Percentiles rank a stretch among this genome's conserved stretches.
phyloP scores from a whole-genome alignment of 2,113 vertebrate species.

The Lagopus leucura region DNA sequence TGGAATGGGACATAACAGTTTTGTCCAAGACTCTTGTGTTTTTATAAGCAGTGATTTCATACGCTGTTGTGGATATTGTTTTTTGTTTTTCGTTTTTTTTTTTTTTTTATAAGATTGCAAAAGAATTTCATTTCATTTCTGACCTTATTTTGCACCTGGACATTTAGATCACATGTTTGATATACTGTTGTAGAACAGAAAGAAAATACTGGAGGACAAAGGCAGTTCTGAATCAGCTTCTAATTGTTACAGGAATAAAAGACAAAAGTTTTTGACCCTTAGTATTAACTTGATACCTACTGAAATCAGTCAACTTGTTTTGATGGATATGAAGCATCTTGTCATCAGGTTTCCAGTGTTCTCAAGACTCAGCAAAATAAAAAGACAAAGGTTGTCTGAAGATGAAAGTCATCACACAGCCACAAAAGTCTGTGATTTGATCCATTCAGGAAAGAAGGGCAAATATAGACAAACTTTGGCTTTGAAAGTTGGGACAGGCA shows the following conservation, averaged over 20 bases:
- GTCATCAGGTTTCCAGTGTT: not conserved
- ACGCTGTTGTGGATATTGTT: not conserved
- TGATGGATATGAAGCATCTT: not conserved
- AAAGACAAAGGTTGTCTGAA: conserved; percentile 18
- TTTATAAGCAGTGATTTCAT: not conserved
- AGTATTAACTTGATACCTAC: not conserved
- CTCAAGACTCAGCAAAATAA: conserved; percentile 1
- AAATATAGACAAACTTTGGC: conserved; percentile 50
- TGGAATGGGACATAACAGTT: not conserved
- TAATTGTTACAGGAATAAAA: not conserved
- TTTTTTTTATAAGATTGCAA: not conserved
- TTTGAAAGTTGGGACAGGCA: conserved; percentile 47
- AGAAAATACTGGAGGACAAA: not conserved
- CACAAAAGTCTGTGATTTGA: conserved; percentile 28
- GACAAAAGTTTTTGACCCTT: not conserved
- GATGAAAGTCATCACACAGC: conserved; percentile 36
- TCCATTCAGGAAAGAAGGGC: conserved; percentile 31
- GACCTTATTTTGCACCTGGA: not conserved
- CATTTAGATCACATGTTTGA: not conserved
- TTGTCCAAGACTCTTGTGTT: not conserved
- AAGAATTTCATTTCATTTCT: not conserved
- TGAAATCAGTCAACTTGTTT: conserved; percentile 31
- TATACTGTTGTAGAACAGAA: not conserved
- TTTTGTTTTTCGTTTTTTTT: not conserved
- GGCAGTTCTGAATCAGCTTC: not conserved